Percentiles rank a stretch among this genome's conserved stretches.
Evolutionary conservation across 2,113 vertebrate genomes (phyloP).

Genomic region (Heterochromis multidens): DNA sequence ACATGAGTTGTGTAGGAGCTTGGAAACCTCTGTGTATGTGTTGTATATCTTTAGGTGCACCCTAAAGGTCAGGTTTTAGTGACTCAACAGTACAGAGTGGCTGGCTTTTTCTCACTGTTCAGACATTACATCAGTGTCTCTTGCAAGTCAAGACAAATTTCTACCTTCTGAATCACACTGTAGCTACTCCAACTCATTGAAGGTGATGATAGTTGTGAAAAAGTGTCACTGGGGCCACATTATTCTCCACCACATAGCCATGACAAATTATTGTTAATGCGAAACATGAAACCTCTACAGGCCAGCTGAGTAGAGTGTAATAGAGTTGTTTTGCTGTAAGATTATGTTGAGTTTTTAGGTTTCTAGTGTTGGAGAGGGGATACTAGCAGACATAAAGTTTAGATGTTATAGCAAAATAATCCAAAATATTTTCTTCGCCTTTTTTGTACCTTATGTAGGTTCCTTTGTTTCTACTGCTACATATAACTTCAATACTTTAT

Average conservation of each 20-base stretch:
- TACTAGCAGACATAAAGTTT: neutral
- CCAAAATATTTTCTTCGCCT: too few species aligned
- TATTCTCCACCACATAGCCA: neutral
- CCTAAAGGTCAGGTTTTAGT: slow-evolving; percentile 16
- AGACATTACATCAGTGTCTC: slow-evolving; percentile 72
- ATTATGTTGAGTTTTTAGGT: neutral
- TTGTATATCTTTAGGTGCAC: slow-evolving; percentile 6
- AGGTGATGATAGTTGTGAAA: slow-evolving; percentile 21
- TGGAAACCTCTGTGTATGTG: neutral
- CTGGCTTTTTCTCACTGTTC: slow-evolving; percentile 18
- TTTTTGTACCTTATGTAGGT: too few species aligned
- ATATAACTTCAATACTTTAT: too few species aligned
- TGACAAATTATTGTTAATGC: slow-evolving; percentile 21
- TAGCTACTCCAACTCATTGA: slow-evolving; percentile 29
- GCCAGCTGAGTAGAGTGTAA: neutral
- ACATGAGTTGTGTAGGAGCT: neutral
- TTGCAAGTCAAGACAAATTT: slow-evolving; percentile 39
- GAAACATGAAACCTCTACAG: slow-evolving; percentile 41
- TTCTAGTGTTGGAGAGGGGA: neutral
- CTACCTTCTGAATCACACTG: slow-evolving; percentile 60
- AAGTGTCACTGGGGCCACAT: slow-evolving; percentile 31
- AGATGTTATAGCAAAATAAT: neutral
- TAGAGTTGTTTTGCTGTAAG: slow-evolving; percentile 25
- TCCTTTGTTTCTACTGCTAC: neutral
- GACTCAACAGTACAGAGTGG: slow-evolving; percentile 37